These are phyloP conservation scores for Podargus strigoides DNA, from an alignment of 2,797 vertebrate species.

Conservation along the genomic window DNA sequence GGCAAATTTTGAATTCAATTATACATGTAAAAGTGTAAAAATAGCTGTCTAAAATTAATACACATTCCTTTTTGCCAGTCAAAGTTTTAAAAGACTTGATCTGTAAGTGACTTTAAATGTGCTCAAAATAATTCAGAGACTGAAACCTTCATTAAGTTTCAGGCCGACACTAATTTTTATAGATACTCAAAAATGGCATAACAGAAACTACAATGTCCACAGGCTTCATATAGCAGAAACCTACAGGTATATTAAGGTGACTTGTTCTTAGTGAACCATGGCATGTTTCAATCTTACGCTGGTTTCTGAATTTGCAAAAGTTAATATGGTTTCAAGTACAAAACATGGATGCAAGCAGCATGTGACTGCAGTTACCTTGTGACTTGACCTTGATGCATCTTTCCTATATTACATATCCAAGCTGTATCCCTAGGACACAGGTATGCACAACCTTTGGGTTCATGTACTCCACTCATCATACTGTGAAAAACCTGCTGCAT, in stretches of 20 bases:
- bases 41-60: constrained; percentile 1
- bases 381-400: neutral
- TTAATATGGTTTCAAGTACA: neutral
- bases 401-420: neutral
- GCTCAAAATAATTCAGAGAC: neutral
- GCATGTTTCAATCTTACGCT: neutral
- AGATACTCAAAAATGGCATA: neutral
- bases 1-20: neutral
- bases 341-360: neutral
- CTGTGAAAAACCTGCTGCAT: neutral
- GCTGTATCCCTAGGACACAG: neutral
- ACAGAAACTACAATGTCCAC: neutral
- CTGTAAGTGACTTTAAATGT: neutral
- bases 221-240: neutral
- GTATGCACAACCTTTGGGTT: neutral
- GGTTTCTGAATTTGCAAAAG: neutral
- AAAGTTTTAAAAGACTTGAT: neutral
- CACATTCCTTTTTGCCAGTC: neutral
- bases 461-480: neutral
- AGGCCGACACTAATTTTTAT: neutral
- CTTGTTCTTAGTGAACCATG: neutral
- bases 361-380: neutral
- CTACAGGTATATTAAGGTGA: neutral
- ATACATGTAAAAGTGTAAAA: neutral
- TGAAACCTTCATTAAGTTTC: neutral